phyloP scores from a whole-genome alignment of 1,140 invertebrate genomes.

The Drosophila takahashii region DNA sequence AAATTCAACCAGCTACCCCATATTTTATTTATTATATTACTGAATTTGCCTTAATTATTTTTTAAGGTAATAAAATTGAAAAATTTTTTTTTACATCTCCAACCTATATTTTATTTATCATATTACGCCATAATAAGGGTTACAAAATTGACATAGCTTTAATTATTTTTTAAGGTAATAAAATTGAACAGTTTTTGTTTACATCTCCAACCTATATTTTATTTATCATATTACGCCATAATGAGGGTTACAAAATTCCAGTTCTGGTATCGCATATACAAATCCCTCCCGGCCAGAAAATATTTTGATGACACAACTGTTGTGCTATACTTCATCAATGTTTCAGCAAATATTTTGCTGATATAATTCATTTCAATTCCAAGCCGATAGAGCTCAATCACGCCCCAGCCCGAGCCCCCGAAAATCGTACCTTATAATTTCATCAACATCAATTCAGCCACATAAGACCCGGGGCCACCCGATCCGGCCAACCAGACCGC shows the following conservation, averaged over 20 bases:
- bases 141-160: not conserved
- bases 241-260: not conserved
- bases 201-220: too few relatives aligned
- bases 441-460: constrained; percentile 46
- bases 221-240: too few relatives aligned
- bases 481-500: constrained; percentile 12
- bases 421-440: constrained; percentile 23
- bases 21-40: too few relatives aligned
- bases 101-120: too few relatives aligned
- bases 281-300: not conserved
- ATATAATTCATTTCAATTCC: constrained; percentile 45
- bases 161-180: not conserved
- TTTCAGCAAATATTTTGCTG: constrained; percentile 40
- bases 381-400: constrained; percentile 41
- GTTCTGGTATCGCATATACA: not conserved
- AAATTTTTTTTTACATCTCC: too few relatives aligned
- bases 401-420: constrained; percentile 11
- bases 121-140: too few relatives aligned
- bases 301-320: constrained; percentile 12
- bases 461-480: constrained; percentile 25
- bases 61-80: not conserved
- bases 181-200: too few relatives aligned
- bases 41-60: too few relatives aligned
- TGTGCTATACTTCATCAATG: constrained; percentile 18
- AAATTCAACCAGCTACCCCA: too few relatives aligned